Percentiles rank a stretch among this genome's conserved stretches.
These are phyloP conservation scores for Magallana angulata DNA, from an alignment of 1,140 invertebrate species.

Conservation along the genomic window DNA sequence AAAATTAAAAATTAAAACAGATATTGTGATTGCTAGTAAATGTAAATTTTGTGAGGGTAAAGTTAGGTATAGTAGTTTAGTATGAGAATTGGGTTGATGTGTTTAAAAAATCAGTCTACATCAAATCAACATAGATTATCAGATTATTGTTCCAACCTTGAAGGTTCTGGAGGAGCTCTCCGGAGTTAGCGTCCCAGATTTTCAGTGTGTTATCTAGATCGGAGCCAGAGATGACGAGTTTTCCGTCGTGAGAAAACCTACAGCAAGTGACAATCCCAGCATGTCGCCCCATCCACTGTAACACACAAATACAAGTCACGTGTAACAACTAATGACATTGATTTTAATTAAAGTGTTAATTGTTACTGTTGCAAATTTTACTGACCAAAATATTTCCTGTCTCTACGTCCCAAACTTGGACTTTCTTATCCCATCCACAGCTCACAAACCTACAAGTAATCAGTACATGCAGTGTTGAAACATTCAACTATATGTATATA, in stretches of 20 bases:
- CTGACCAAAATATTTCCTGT: conserved; percentile 71
- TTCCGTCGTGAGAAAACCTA: conserved; percentile 74
- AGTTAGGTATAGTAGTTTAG: no score
- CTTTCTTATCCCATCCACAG: conserved; percentile 77
- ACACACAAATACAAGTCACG: background rate
- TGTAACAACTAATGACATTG: background rate
- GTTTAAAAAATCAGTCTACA: no score
- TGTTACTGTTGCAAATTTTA: background rate
- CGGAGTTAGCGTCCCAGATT: conserved; percentile 74
- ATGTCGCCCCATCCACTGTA: conserved; percentile 74
- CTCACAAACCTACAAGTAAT: conserved; percentile 51
- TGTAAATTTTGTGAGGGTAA: no score
- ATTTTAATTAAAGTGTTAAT: background rate
- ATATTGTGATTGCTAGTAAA: no score
- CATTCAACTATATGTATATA: no score
- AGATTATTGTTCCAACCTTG: conserved; percentile 61
- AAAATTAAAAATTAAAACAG: no score
- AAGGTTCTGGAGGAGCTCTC: conserved; percentile 70
- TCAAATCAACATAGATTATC: no score
- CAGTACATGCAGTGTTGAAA: background rate
- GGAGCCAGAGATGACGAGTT: conserved; percentile 70
- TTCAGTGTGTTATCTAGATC: conserved; percentile 75
- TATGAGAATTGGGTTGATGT: no score
- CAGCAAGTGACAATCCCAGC: conserved; percentile 76
- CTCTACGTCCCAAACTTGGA: conserved; percentile 75